Conservation (phyloP, 1,140 invertebrate species). For the Pinna nobilis region DNA sequence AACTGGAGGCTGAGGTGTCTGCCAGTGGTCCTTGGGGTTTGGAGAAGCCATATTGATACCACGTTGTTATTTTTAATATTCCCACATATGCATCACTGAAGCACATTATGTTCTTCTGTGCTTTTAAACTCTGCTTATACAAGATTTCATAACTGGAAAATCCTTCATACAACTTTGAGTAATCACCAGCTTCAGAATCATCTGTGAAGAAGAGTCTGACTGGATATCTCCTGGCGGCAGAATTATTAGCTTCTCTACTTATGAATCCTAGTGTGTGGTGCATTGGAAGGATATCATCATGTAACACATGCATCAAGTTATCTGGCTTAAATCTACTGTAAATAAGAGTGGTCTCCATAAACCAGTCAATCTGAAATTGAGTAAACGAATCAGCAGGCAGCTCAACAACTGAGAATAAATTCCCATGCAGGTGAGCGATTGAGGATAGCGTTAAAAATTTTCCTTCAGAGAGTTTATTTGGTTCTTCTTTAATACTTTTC, state of each 20-base stretch:
- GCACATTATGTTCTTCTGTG: constrained; percentile 62
- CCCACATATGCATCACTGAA: constrained; percentile 74
- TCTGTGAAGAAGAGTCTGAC: constrained; percentile 64
- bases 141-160: constrained; percentile 52
- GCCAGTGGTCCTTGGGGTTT: constrained; percentile 73
- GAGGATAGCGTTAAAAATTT: constrained; percentile 67
- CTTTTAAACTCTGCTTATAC: constrained; percentile 38
- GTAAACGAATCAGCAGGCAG: constrained; percentile 58
- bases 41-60: constrained; percentile 78
- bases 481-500: constrained; percentile 51
- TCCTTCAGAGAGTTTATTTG: constrained; percentile 52
- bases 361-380: constrained; percentile 42
- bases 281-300: constrained; percentile 78
- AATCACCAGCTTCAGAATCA: constrained; percentile 48
- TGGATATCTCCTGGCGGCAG: constrained; percentile 33
- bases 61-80: constrained; percentile 71
- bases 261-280: constrained; percentile 70
- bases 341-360: constrained; percentile 54
- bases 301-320: constrained; percentile 79
- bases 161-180: constrained; percentile 58
- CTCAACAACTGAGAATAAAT: constrained; percentile 61
- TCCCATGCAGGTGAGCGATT: constrained; percentile 69
- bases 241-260: not conserved
- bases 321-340: constrained; percentile 77
- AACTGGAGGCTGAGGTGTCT: constrained; percentile 32